Base-by-base conservation (phyloP, 2,888 invertebrate genomes). In the Molanna angustata region DNA sequence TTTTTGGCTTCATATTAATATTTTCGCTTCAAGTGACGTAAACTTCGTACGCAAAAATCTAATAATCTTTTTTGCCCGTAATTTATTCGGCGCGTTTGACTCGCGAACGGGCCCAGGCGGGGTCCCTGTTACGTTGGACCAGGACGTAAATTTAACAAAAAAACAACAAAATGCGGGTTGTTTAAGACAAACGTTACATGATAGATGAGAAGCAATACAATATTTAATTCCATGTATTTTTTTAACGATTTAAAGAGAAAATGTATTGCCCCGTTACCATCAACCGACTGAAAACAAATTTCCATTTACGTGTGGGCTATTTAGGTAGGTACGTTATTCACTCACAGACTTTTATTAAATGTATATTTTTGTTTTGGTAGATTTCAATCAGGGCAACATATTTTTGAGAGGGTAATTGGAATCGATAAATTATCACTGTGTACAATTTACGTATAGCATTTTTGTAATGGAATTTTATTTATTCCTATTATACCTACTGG, bases 151-250 rank as follows among this genome's bases (percentile, higher is more conserved):
- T 58, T 56, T 31, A 33, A 4, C 3, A 42, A 42, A 49, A 49
- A 55, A 56, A 53, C 42, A 56, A 49, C 49, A 53, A 53, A 56
- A 56, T 56, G 43, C 53, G 55, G 58, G 55, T 56, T 58, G 58
- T 58, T 58, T 53, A 58, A 58, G 58, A 58, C 58, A 58, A 58
- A 58, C 58, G 58, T 49, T 51, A 53, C 58, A 58, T 58, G 58
- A 58, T 58, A 53, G 55, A 58, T 52, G 58, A 49, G 49, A 41
- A 53, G 58, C 55, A 58, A 55, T 59, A 50, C 50, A 40, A 51
- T 51, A 48, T 57, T 57, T 52, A 51, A 48, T 50, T 40, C 56
- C 49, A 47, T 55, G 27, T 27, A 27, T 7, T 7, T 6, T 11
- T 27, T 6, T 27, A 6, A 27, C 27, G 11, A 7, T 27, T 27